Percentiles rank a stretch among this genome's conserved stretches.
Evolutionary conservation across 2,888 invertebrate genomes (phyloP).

Genomic region (Callimorpha dominula): DNA sequence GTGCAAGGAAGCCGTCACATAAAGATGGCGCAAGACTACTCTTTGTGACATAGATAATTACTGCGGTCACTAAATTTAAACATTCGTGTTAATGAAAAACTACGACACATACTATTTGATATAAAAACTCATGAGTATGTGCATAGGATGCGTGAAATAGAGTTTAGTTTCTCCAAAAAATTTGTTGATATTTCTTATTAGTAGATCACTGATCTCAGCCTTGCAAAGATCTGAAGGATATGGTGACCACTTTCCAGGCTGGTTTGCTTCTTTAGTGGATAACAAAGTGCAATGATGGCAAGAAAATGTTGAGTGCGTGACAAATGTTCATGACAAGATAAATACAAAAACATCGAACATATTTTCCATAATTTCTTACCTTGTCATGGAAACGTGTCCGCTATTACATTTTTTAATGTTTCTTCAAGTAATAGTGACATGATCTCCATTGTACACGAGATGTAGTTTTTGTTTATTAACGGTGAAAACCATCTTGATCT

Average conservation of each 20-base stretch:
- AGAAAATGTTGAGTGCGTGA: constrained; percentile 19
- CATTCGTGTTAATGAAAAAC: no score
- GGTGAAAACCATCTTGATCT: constrained; percentile 30
- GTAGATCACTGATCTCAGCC: neutral
- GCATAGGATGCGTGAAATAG: no score
- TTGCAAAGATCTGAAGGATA: neutral
- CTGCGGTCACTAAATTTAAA: no score
- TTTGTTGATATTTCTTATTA: neutral
- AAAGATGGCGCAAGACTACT: no score
- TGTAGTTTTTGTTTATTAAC: constrained; percentile 38
- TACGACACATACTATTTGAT: no score
- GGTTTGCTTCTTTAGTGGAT: neutral
- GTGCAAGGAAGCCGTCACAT: no score
- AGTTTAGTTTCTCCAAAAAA: no score
- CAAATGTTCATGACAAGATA: constrained; percentile 29
- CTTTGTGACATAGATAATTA: no score
- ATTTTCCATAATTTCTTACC: constrained; percentile 32
- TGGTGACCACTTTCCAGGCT: neutral
- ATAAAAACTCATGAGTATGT: no score
- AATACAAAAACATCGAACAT: constrained; percentile 13
- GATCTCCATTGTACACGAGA: constrained; percentile 30
- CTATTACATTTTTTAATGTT: constrained; percentile 36
- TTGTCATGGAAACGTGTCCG: constrained; percentile 30
- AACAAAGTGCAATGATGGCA: neutral
- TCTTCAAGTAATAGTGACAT: constrained; percentile 32